Evolutionary conservation across 2,888 invertebrate genomes (phyloP).

Genomic region (Heliconius sara): DNA sequence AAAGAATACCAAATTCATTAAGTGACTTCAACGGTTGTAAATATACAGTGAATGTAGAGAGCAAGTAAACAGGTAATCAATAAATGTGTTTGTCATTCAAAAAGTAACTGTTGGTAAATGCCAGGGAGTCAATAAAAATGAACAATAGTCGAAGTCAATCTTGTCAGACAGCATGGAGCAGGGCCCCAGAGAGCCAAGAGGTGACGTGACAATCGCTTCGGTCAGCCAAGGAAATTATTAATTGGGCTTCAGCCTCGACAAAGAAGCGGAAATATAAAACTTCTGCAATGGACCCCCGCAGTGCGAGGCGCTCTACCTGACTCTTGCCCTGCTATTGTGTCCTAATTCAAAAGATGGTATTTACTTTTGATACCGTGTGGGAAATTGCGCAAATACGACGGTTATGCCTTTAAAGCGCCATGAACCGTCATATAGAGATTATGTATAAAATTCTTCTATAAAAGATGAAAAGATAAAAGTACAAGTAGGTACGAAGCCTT

Average conservation of each 20-base stretch:
- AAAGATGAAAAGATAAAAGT: conserved; percentile 57
- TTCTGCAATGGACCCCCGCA: conserved; percentile 76
- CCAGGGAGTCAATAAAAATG: conserved; percentile 74
- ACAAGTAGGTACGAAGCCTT: conserved; percentile 50
- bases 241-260: conserved; percentile 76
- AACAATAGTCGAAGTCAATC: conserved; percentile 82
- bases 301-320: conserved; percentile 81
- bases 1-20: conserved; percentile 6
- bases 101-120: conserved; percentile 57
- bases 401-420: conserved; percentile 63
- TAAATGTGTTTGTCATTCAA: conserved; percentile 48
- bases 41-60: conserved; percentile 32
- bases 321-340: conserved; percentile 81
- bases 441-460: conserved; percentile 61
- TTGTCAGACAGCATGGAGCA: conserved; percentile 72
- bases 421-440: conserved; percentile 65
- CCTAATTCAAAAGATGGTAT: conserved; percentile 76
- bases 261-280: conserved; percentile 85
- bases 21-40: conserved; percentile 15
- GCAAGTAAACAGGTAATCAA: conserved; percentile 42
- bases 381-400: conserved; percentile 78
- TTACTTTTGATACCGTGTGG: conserved; percentile 78
- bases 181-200: conserved; percentile 57
- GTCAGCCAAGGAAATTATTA: conserved; percentile 83
- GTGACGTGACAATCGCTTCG: conserved; percentile 76